Evolutionary conservation across 2,797 vertebrate species (phyloP).

Genomic region (Hafferia zeledoni): DNA sequence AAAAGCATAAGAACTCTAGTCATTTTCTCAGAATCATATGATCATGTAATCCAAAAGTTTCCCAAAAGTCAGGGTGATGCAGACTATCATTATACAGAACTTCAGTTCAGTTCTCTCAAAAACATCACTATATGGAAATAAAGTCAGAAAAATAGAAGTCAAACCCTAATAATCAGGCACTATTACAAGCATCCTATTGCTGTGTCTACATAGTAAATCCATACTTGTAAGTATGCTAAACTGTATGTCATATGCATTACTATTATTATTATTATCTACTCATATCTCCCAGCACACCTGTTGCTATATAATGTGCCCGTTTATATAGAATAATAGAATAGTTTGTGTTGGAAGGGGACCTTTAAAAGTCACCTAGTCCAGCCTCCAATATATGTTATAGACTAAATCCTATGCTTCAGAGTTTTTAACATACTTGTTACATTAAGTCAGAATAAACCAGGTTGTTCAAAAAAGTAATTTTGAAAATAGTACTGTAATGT

Average conservation of each 20-base stretch:
- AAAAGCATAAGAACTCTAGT: not conserved
- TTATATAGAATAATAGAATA: not conserved
- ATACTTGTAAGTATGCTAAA: not conserved
- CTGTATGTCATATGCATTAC: not conserved
- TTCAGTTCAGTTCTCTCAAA: not conserved
- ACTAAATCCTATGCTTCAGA: not conserved
- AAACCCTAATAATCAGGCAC: not conserved
- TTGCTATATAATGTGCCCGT: not conserved
- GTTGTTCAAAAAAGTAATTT: not conserved
- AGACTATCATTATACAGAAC: not conserved
- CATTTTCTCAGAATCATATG: not conserved
- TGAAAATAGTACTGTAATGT: not conserved
- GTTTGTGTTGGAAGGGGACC: not conserved
- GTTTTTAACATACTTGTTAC: not conserved
- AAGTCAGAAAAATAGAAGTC: not conserved
- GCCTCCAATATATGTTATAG: not conserved
- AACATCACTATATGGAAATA: not conserved
- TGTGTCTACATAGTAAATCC: not conserved
- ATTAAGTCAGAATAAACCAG: not conserved
- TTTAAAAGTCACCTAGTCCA: not conserved
- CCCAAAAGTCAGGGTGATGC: not conserved
- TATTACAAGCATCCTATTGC: not conserved
- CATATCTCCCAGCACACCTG: not conserved
- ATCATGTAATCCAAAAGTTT: not conserved
- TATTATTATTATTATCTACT: not conserved